Conservation (phyloP, 1,140 invertebrate species). For the Papilio xuthus region DNA sequence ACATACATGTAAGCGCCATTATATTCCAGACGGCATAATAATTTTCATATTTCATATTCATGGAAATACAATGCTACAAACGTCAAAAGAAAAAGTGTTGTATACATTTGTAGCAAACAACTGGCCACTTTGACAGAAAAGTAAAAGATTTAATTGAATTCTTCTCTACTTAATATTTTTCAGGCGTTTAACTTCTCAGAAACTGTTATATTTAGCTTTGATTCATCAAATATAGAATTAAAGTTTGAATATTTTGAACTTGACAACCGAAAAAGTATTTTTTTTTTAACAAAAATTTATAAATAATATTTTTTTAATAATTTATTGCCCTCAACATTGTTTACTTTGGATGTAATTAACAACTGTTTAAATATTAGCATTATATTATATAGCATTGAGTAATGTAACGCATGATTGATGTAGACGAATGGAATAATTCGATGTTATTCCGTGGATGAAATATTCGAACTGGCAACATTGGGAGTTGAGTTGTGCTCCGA, state of each 20-base stretch:
- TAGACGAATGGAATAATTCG: neutral
- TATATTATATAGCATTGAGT: neutral
- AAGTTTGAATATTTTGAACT: neutral
- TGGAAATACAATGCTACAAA: neutral
- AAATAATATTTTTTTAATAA: neutral
- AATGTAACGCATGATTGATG: neutral
- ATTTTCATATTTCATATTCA: neutral
- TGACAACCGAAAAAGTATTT: too few relatives aligned
- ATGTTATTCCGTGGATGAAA: neutral
- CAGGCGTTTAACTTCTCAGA: neutral
- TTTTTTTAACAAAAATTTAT: too few relatives aligned
- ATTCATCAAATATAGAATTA: neutral
- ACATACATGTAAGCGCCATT: neutral
- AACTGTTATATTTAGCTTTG: neutral
- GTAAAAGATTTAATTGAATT: slow-evolving; percentile 6
- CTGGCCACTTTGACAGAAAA: neutral
- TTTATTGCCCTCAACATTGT: too few relatives aligned
- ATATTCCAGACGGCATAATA: neutral
- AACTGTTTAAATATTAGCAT: too few relatives aligned
- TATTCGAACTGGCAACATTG: slow-evolving; percentile 6
- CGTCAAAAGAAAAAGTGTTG: neutral
- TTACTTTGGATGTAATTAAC: too few relatives aligned
- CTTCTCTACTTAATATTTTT: neutral
- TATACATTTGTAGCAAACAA: neutral
- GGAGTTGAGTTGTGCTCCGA: slow-evolving; percentile 4